phyloP scores from a whole-genome alignment of 2,888 invertebrate genomes.

The Nysson spinosus region DNA sequence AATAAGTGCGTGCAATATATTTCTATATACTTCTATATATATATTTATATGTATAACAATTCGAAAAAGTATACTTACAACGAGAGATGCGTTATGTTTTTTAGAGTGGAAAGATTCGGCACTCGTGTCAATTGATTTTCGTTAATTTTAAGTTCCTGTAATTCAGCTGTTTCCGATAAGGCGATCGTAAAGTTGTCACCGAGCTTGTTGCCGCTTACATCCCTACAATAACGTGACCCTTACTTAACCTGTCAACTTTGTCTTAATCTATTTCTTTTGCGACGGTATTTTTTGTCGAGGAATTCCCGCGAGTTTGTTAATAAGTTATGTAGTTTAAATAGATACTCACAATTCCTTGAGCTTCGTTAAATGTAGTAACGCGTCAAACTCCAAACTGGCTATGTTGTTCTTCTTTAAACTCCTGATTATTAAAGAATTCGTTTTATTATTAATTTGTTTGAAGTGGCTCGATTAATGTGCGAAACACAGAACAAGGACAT shows the following conservation, averaged over 20 bases:
- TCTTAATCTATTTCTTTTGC: background rate
- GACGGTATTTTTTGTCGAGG: too few relatives aligned
- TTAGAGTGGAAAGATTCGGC: constrained; percentile 65
- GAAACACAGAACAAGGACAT: too few relatives aligned
- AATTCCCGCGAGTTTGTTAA: too few relatives aligned
- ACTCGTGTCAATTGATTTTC: constrained; percentile 77
- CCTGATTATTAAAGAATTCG: constrained; percentile 71
- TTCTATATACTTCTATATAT: too few relatives aligned
- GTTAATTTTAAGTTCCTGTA: constrained; percentile 79
- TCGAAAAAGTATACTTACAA: constrained; percentile 79
- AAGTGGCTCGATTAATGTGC: too few relatives aligned
- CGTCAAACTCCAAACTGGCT: constrained; percentile 72
- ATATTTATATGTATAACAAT: too few relatives aligned
- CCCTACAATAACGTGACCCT: constrained; percentile 79
- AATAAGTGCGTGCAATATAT: too few relatives aligned
- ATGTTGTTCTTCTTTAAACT: constrained; percentile 78
- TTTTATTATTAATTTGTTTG: background rate
- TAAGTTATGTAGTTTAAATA: too few relatives aligned
- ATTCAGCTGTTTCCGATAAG: constrained; percentile 78
- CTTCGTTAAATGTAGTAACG: constrained; percentile 66
- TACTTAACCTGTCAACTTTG: too few relatives aligned
- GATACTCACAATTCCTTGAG: constrained; percentile 71
- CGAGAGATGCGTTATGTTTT: constrained; percentile 77
- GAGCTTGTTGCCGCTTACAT: constrained; percentile 80
- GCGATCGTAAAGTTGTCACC: constrained; percentile 78